These are phyloP conservation scores for Aporophyla nigra DNA, from an alignment of 2,888 invertebrate species.

Conservation along the genomic window DNA sequence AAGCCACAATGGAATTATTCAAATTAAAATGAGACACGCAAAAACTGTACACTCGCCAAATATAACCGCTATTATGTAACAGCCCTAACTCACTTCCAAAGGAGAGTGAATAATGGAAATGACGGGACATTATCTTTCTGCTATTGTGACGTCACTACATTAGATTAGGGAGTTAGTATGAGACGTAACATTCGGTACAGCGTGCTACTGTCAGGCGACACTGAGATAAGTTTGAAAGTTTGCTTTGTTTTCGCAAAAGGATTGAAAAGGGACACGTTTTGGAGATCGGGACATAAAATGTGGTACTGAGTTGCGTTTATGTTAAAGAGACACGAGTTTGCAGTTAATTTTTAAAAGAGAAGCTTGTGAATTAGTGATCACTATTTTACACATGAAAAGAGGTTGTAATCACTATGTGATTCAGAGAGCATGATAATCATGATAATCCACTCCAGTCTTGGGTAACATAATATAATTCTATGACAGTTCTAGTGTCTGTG, in stretches of 20 bases:
- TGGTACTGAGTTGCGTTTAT: not conserved
- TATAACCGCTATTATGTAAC: slow-evolving; percentile 7
- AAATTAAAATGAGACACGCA: not conserved
- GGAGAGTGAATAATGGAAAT: slow-evolving; percentile 60
- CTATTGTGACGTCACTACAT: slow-evolving; percentile 59
- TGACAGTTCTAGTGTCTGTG: not conserved
- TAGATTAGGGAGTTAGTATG: slow-evolving; percentile 59
- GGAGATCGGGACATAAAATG: slow-evolving; percentile 6
- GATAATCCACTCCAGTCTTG: not conserved
- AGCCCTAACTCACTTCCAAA: slow-evolving; percentile 37
- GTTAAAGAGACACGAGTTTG: not conserved
- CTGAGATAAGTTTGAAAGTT: slow-evolving; percentile 54
- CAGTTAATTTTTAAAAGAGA: not conserved
- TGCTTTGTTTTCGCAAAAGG: slow-evolving; percentile 42
- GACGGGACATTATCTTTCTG: slow-evolving; percentile 67
- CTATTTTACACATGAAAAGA: not conserved
- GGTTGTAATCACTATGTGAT: too few species aligned
- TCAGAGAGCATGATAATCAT: not conserved
- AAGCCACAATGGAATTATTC: not conserved
- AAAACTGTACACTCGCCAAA: not conserved
- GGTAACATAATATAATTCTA: not conserved
- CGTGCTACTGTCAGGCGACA: slow-evolving; percentile 42
- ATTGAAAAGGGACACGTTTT: slow-evolving; percentile 13
- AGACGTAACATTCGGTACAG: slow-evolving; percentile 38
- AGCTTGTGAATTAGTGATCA: too few species aligned